Evolutionary conservation across 2,888 invertebrate species (phyloP).

Genomic region (Torymus texanus): DNA sequence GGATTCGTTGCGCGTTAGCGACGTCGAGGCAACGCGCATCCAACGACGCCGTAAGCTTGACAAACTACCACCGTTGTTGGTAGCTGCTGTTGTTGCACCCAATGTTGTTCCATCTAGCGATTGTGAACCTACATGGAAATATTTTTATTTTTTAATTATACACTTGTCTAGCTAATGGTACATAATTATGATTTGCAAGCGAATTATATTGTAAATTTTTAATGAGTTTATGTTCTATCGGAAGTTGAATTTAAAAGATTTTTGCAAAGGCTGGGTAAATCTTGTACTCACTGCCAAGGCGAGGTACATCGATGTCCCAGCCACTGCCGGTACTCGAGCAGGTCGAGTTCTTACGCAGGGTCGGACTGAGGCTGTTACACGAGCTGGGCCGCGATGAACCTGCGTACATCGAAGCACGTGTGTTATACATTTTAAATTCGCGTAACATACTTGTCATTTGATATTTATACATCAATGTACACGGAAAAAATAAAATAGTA

Average conservation of each 20-base stretch:
- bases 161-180: no score
- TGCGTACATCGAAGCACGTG: slow-evolving; percentile 34
- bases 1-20: slow-evolving; percentile 76
- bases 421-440: no score
- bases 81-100: slow-evolving; percentile 64
- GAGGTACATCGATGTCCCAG: slow-evolving; percentile 70
- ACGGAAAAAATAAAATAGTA: no score
- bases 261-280: no score
- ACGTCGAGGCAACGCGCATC: slow-evolving; percentile 77
- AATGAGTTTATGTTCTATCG: no score
- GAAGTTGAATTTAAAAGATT: no score
- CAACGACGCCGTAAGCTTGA: slow-evolving; percentile 78
- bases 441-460: no score
- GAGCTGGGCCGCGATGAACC: slow-evolving; percentile 67
- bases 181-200: no score
- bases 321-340: slow-evolving; percentile 70
- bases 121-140: slow-evolving; percentile 66
- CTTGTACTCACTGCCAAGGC: slow-evolving; percentile 52
- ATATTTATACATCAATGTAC: no score
- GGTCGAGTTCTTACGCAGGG: slow-evolving; percentile 68
- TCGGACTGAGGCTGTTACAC: slow-evolving; percentile 65
- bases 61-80: slow-evolving; percentile 72
- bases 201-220: no score
- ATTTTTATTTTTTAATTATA: no score
- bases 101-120: slow-evolving; percentile 69